Evolutionary conservation across 2,797 vertebrate species (phyloP).

Genomic region (Acanthurus tractus): DNA sequence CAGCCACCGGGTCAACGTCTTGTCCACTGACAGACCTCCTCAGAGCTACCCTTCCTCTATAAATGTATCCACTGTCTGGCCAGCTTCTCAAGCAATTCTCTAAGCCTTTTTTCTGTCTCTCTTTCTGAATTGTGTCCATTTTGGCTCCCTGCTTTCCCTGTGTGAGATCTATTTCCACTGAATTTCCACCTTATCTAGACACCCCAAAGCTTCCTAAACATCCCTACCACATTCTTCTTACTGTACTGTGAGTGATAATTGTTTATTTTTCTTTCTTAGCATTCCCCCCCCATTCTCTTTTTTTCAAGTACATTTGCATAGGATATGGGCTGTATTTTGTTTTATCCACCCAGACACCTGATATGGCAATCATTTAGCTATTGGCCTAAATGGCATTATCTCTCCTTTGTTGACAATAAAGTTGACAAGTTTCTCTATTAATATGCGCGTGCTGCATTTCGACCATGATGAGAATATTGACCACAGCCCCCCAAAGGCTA

Average conservation of each 20-base stretch:
- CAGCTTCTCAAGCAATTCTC: conserved; percentile 13
- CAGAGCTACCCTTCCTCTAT: conserved; percentile 5
- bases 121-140: conserved; percentile 47
- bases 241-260: conserved; percentile 7
- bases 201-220: conserved; percentile 20
- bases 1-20: conserved; percentile 16
- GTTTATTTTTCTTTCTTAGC: conserved; percentile 17
- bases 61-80: conserved; percentile 47
- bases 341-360: conserved; percentile 48
- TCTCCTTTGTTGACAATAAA: conserved; percentile 49
- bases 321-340: conserved; percentile 48
- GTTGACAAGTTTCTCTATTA: conserved; percentile 65
- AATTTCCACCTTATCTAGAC: conserved; percentile 29
- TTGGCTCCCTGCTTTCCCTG: conserved; percentile 43
- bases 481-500: conserved; percentile 33
- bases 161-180: conserved; percentile 59
- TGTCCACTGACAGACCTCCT: conserved; percentile 20
- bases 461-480: conserved; percentile 48
- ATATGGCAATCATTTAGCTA: conserved; percentile 53
- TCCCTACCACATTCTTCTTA: neutral
- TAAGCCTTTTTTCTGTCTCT: conserved; percentile 13
- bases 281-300: conserved; percentile 21
- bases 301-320: conserved; percentile 46
- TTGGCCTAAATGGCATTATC: conserved; percentile 60
- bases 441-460: conserved; percentile 51